Conservation (phyloP, 2,113 vertebrate species). For the Menura novaehollandiae region DNA sequence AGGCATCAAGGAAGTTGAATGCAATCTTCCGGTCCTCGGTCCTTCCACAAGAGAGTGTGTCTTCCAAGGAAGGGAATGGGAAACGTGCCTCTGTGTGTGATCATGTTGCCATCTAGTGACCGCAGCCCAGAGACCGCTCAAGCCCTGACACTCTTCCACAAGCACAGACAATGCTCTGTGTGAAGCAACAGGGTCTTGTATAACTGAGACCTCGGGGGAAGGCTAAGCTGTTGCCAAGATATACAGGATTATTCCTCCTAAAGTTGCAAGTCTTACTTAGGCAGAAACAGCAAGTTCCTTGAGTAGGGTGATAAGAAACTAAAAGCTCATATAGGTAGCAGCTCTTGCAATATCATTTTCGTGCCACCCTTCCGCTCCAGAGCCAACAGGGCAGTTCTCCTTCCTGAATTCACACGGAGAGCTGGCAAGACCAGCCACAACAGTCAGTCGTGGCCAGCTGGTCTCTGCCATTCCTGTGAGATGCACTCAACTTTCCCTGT, state of each 20-base stretch:
- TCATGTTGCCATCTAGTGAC: conserved; percentile 65
- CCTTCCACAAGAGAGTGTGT: neutral
- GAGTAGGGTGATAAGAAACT: neutral
- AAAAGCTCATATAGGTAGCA: neutral
- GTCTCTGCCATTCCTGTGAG: neutral
- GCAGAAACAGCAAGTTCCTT: neutral
- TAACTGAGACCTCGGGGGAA: neutral
- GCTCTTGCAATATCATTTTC: neutral
- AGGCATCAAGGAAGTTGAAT: neutral
- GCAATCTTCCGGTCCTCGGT: neutral
- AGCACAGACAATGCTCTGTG: neutral
- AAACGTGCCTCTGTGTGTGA: neutral
- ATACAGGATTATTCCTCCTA: neutral
- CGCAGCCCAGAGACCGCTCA: neutral
- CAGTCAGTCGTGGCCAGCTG: neutral
- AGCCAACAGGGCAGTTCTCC: neutral
- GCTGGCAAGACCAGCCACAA: neutral
- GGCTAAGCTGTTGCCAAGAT: neutral
- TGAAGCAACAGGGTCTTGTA: neutral
- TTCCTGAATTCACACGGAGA: neutral
- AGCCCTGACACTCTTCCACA: neutral
- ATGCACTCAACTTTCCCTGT: neutral
- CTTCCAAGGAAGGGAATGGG: neutral
- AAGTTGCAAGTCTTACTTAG: neutral
- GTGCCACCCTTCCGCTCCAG: neutral